Evolutionary conservation across 2,113 vertebrate genomes (phyloP).

Genomic region (Limanda limanda): DNA sequence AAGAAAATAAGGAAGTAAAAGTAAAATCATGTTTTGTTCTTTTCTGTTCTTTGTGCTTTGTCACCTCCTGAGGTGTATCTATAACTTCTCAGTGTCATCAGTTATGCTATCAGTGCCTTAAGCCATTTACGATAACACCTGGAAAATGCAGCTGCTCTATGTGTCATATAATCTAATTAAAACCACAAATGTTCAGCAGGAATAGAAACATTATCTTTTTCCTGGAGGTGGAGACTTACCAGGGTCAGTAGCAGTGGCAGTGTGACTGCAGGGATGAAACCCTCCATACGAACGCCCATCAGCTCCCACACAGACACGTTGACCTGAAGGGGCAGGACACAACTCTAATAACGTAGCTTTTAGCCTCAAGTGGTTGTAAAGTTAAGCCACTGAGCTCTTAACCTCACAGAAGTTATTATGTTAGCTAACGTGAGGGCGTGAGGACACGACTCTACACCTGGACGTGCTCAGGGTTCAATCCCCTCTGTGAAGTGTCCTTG

Average conservation of each 20-base stretch:
- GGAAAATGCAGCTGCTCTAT: no score
- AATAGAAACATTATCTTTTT: neutral
- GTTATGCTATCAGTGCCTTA: no score
- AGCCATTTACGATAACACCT: no score
- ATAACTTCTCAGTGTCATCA: no score
- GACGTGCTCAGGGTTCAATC: neutral
- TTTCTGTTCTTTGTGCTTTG: no score
- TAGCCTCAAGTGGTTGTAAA: neutral
- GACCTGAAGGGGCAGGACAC: slow-evolving; percentile 1
- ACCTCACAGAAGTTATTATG: neutral
- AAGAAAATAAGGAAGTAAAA: neutral
- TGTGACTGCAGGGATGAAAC: slow-evolving; percentile 39
- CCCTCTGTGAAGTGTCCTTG: no score
- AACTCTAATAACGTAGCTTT: slow-evolving; percentile 1
- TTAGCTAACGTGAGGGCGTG: neutral
- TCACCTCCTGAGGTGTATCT: no score
- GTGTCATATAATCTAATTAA: no score
- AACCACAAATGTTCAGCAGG: neutral
- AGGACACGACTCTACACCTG: neutral
- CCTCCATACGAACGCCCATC: slow-evolving; percentile 56
- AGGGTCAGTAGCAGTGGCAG: slow-evolving; percentile 50
- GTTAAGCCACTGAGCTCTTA: slow-evolving; percentile 8
- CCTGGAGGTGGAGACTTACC: slow-evolving; percentile 52
- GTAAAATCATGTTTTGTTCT: no score
- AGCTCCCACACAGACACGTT: slow-evolving; percentile 33